These are phyloP conservation scores for Cryptops parisi DNA, from an alignment of 2,888 invertebrate genomes.

Conservation along the genomic window DNA sequence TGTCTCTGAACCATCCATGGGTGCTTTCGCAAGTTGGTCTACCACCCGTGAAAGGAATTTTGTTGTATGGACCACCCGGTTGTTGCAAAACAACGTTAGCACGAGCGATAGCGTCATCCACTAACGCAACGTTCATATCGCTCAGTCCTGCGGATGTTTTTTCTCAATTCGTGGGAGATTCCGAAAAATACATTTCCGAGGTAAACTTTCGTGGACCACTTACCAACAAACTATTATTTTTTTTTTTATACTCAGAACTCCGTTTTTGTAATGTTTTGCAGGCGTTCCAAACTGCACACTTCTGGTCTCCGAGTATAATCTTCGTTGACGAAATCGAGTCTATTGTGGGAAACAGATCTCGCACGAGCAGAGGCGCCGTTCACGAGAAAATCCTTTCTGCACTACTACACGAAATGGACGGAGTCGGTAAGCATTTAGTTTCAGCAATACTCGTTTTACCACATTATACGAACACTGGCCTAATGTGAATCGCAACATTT, in stretches of 20 bases:
- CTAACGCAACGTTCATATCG: conserved; percentile 40
- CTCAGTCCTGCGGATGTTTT: conserved; percentile 47
- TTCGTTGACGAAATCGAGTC: conserved; percentile 26
- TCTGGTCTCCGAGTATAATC: conserved; percentile 8
- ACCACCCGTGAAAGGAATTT: conserved; percentile 41
- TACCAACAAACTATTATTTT: background rate
- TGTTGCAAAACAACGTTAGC: conserved; percentile 50
- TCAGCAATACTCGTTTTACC: too few relatives aligned
- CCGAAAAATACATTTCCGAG: conserved; percentile 43
- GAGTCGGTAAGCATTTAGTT: conserved; percentile 42
- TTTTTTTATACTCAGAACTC: conserved; percentile 14
- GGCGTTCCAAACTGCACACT: conserved; percentile 10
- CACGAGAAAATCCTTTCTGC: conserved; percentile 45
- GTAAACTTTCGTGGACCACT: conserved; percentile 20
- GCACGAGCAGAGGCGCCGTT: conserved; percentile 31
- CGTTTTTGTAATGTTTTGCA: conserved; percentile 11
- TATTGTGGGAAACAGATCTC: conserved; percentile 31
- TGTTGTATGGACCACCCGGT: conserved; percentile 49
- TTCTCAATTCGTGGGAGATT: conserved; percentile 49
- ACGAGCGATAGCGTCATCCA: conserved; percentile 40
- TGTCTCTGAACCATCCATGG: conserved; percentile 41
- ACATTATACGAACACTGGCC: too few relatives aligned
- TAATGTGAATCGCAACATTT: too few relatives aligned
- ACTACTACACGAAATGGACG: conserved; percentile 50
- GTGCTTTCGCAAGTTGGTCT: conserved; percentile 42